A percentile compares a stretch with the other conserved stretches of the same genome.
phyloP scores from a whole-genome alignment of 2,888 invertebrate genomes.

The Euzophera pinguis region DNA sequence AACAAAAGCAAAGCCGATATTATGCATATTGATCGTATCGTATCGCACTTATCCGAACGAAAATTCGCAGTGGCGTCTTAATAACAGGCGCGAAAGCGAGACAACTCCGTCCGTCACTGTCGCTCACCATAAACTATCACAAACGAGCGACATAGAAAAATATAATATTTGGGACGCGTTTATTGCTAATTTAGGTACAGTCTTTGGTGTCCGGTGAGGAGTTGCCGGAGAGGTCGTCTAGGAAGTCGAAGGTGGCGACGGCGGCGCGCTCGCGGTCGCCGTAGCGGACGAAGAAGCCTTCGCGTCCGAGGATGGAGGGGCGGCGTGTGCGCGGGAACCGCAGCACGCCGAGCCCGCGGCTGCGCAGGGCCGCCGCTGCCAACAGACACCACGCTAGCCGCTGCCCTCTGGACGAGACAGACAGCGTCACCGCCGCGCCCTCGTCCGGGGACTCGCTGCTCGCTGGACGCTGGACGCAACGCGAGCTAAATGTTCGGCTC shows the following conservation, averaged over 20 bases:
- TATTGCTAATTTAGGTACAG: slow-evolving; percentile 65
- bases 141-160: slow-evolving; percentile 47
- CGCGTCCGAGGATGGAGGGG: slow-evolving; percentile 87
- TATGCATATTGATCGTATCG: too few relatives aligned
- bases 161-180: slow-evolving; percentile 59
- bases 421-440: slow-evolving; percentile 40
- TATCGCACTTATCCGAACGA: too few relatives aligned
- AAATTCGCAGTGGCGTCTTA: background rate
- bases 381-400: slow-evolving; percentile 45
- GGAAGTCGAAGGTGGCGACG: slow-evolving; percentile 89
- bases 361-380: slow-evolving; percentile 81
- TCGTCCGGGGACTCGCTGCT: slow-evolving; percentile 12
- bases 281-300: slow-evolving; percentile 88
- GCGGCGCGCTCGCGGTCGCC: slow-evolving; percentile 88
- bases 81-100: slow-evolving; percentile 42
- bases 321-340: slow-evolving; percentile 74
- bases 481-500: background rate
- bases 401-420: slow-evolving; percentile 56
- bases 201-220: slow-evolving; percentile 70
- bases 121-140: slow-evolving; percentile 21
- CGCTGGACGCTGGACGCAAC: slow-evolving; percentile 16
- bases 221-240: slow-evolving; percentile 82
- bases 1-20: too few relatives aligned
- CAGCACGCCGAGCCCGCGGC: slow-evolving; percentile 78
- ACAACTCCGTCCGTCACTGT: slow-evolving; percentile 24